Evolutionary conservation across 2,888 invertebrate genomes (phyloP), one percentile per base, ranked within the genome.

Genomic region (Achlya flavicornis): DNA sequence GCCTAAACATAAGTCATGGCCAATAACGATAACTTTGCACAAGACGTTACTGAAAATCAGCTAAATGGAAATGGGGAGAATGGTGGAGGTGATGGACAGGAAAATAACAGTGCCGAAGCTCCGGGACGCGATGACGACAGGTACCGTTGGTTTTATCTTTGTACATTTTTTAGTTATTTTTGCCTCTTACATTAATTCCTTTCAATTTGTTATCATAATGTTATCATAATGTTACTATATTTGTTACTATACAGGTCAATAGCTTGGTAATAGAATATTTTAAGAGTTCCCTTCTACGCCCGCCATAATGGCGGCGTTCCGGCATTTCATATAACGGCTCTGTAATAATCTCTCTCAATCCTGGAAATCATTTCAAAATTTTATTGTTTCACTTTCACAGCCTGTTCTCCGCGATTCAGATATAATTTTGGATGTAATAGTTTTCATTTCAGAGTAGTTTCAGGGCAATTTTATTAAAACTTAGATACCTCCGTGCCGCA

Each of bases 91-190:
- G 96, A 96, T 86, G 95, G 94, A 84, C 95, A 94, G 79, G 96
- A 96, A 86, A 95, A 96, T 90, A 96, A 96, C 78, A 95, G 95
- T 90, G 96, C 96, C 75, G 96, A 96, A 92, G 96, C 96, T 76
- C 95, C 96, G 67, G 96, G 96, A 84, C 96, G 96, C 86, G 97
- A 97, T 94, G 97, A 97, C 92, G 97, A 96, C 95, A 96, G 96
- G 96, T 96, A 96, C 68, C 70, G 72, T 79, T 80, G 67, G 73
- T 73, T 82, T 77, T 69, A 61, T 62, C 78, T 72, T 68, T 65
- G 19, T 53, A 53, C 53, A 53, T 53, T 53, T 53, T 5, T 0
- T 10, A 19, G n/a, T 10, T 61, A 48, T 63, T 63, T 66, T 32
- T 59, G 66, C 32, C 14, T 62, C 68, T 57, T 58, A 62, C 41